Conservation (phyloP, 2,888 invertebrate species). For the Chalcosyrphus nemorum region DNA sequence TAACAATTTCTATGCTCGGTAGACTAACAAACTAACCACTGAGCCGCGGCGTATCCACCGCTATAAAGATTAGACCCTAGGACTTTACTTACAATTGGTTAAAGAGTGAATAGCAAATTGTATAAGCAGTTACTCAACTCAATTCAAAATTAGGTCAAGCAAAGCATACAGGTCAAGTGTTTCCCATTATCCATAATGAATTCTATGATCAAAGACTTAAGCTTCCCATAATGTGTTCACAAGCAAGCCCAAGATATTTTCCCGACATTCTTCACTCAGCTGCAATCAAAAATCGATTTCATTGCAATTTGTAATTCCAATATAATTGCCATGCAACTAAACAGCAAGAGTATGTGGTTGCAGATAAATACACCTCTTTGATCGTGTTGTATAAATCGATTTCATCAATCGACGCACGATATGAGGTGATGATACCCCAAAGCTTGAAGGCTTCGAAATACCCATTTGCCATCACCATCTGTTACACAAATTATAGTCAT, state of each 20-base stretch:
- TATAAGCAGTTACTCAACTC: too few species aligned
- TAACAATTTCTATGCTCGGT: too few species aligned
- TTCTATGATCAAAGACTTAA: neutral
- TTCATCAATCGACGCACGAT: conserved; percentile 39
- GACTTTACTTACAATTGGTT: too few species aligned
- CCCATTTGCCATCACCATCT: conserved; percentile 61
- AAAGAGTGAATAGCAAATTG: too few species aligned
- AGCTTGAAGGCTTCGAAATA: conserved; percentile 54
- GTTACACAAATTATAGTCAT: conserved; percentile 64
- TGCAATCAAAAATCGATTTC: conserved; percentile 61
- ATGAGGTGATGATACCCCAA: conserved; percentile 58
- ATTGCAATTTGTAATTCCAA: conserved; percentile 35
- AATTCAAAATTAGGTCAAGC: neutral
- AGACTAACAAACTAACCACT: too few species aligned
- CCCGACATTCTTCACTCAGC: neutral
- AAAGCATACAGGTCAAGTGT: neutral
- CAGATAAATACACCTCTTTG: neutral
- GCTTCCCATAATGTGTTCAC: neutral
- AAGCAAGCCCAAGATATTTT: neutral
- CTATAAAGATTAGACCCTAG: too few species aligned
- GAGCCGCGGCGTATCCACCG: too few species aligned
- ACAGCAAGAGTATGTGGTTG: conserved; percentile 5
- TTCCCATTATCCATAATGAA: conserved; percentile 5
- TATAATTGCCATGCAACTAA: conserved; percentile 45
- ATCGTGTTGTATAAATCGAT: conserved; percentile 29